These are phyloP conservation scores for Hemitrygon akajei DNA, from an alignment of 2,797 vertebrate species.

Conservation along the genomic window DNA sequence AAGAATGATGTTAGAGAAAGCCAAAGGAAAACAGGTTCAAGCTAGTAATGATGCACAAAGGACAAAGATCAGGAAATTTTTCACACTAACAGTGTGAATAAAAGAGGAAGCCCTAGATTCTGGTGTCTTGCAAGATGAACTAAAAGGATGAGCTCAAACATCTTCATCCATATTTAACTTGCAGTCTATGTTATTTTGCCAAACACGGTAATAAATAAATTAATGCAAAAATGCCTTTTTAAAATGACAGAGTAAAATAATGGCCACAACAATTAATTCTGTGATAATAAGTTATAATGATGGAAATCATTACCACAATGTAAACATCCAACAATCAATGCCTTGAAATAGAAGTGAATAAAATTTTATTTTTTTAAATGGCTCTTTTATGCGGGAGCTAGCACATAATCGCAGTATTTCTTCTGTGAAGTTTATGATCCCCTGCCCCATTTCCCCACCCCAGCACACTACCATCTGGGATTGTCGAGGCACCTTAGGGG, in stretches of 20 bases:
- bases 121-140: background rate
- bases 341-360: background rate
- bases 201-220: background rate
- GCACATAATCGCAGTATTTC: background rate
- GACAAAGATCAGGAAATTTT: background rate
- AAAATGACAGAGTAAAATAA: background rate
- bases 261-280: background rate
- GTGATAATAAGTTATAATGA: background rate
- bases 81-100: background rate
- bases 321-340: background rate
- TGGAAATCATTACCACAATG: background rate
- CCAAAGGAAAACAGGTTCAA: background rate
- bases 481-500: background rate
- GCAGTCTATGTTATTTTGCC: background rate
- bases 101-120: background rate
- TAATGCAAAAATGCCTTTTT: background rate
- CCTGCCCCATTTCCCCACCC: background rate
- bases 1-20: background rate
- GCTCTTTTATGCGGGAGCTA: background rate
- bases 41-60: background rate
- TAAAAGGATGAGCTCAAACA: background rate
- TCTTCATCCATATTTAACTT: background rate
- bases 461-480: constrained; percentile 17
- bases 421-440: background rate
- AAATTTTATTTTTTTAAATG: background rate